Evolutionary conservation across 2,888 invertebrate genomes (phyloP).

Genomic region (Drosophila robusta): DNA sequence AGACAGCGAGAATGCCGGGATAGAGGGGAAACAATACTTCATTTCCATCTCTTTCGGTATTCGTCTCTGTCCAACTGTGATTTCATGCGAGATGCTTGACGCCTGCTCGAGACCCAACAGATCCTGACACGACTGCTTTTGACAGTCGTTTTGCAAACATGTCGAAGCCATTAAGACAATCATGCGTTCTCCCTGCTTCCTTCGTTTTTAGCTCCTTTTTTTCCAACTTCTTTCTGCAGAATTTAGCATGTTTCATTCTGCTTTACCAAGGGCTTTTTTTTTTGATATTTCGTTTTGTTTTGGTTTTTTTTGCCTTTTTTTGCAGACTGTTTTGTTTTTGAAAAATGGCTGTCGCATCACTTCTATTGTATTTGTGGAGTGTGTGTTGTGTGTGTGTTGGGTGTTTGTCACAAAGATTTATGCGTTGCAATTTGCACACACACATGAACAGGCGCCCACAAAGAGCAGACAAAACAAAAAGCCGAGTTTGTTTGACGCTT

Average conservation of each 20-base stretch:
- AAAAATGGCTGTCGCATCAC: conserved; percentile 80
- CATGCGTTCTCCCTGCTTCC: conserved; percentile 65
- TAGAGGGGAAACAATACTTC: conserved; percentile 31
- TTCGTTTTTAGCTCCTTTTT: conserved; percentile 19
- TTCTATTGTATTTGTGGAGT: conserved; percentile 74
- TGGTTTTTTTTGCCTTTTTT: conserved; percentile 42
- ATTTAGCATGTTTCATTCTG: conserved; percentile 41
- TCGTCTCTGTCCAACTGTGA: conserved; percentile 33
- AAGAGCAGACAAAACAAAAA: conserved; percentile 33
- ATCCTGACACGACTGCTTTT: conserved; percentile 63
- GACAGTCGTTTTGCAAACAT: conserved; percentile 82
- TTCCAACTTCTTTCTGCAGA: conserved; percentile 32
- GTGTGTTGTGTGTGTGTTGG: conserved; percentile 47
- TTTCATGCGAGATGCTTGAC: conserved; percentile 44
- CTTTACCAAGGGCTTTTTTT: conserved; percentile 10
- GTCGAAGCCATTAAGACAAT: conserved; percentile 81
- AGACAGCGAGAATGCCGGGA: conserved; percentile 19
- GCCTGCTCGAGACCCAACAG: conserved; percentile 29
- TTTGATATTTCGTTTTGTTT: conserved; percentile 11
- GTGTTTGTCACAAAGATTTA: conserved; percentile 78
- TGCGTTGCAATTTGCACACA: conserved; percentile 69
- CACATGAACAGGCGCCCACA: neutral
- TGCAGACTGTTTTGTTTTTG: conserved; percentile 77
- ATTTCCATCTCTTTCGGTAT: neutral
- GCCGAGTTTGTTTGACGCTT: conserved; percentile 71